phyloP scores from a whole-genome alignment of 2,797 vertebrate species.

The Periophthalmus magnuspinnatus region DNA sequence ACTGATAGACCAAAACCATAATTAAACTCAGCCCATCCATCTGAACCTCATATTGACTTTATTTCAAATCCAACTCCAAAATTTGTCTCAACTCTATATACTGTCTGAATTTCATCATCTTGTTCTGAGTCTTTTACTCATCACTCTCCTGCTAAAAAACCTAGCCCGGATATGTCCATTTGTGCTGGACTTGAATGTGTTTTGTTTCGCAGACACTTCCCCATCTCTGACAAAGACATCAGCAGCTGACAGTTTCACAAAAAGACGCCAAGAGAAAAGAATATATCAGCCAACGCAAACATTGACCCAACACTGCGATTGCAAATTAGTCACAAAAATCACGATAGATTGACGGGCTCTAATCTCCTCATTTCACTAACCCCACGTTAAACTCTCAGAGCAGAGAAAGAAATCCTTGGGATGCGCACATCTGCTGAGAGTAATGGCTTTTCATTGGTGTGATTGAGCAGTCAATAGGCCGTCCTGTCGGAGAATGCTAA shows the following conservation, averaged over 20 bases:
- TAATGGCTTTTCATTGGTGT: constrained; percentile 19
- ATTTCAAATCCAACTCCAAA: too few relatives aligned
- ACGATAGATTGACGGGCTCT: constrained; percentile 47
- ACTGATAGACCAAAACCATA: too few relatives aligned
- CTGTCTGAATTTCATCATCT: neutral
- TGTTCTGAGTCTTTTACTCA: neutral
- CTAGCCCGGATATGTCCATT: constrained; percentile 33
- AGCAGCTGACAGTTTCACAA: constrained; percentile 71
- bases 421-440: constrained; percentile 24
- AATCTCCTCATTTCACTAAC: constrained; percentile 50
- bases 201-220: constrained; percentile 9
- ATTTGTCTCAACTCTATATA: neutral
- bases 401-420: constrained; percentile 17
- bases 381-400: constrained; percentile 17
- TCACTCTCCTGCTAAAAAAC: constrained; percentile 5
- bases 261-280: constrained; percentile 57
- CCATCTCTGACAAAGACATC: constrained; percentile 64
- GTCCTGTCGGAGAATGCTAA: constrained; percentile 16
- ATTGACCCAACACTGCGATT: constrained; percentile 65
- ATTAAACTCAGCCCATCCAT: too few relatives aligned
- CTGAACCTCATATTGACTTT: too few relatives aligned
- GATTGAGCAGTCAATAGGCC: constrained; percentile 10
- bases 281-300: constrained; percentile 71
- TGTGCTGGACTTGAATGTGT: constrained; percentile 13
- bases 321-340: constrained; percentile 61